These are phyloP conservation scores for Falco peregrinus DNA, from an alignment of 2,797 vertebrate species.

Conservation along the genomic window DNA sequence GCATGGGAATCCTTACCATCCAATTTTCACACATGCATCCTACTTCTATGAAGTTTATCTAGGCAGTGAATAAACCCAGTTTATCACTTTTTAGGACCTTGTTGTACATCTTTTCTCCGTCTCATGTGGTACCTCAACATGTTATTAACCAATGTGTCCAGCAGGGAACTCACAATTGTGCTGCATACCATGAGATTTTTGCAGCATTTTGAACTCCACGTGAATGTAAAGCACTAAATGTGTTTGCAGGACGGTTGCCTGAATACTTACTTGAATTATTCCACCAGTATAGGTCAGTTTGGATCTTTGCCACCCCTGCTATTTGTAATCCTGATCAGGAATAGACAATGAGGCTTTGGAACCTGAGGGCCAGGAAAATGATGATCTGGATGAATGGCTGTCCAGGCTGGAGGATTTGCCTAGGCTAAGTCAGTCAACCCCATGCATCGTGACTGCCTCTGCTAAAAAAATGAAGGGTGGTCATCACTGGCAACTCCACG, in stretches of 20 bases:
- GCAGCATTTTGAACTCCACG: neutral
- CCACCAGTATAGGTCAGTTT: neutral
- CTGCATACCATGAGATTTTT: neutral
- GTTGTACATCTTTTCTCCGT: neutral
- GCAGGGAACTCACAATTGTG: neutral
- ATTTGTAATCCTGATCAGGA: conserved; percentile 37
- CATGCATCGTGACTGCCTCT: too few relatives aligned
- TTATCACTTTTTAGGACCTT: neutral
- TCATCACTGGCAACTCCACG: too few relatives aligned
- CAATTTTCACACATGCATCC: conserved; percentile 53
- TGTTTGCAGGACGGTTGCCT: neutral
- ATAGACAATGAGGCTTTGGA: neutral
- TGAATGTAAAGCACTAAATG: neutral
- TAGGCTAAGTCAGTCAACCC: too few relatives aligned
- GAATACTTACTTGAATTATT: neutral
- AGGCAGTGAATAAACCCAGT: neutral
- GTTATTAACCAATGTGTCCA: neutral
- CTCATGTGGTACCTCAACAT: neutral
- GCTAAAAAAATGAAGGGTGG: too few relatives aligned
- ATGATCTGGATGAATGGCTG: too few relatives aligned
- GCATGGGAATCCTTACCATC: conserved; percentile 61
- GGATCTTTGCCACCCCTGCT: neutral
- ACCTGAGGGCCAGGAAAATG: too few relatives aligned
- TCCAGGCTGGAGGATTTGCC: too few relatives aligned
- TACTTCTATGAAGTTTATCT: conserved; percentile 24